Percentiles rank a stretch among this genome's conserved stretches.
These are phyloP conservation scores for Calidris pugnax DNA, from an alignment of 2,113 vertebrate genomes.

Conservation along the genomic window DNA sequence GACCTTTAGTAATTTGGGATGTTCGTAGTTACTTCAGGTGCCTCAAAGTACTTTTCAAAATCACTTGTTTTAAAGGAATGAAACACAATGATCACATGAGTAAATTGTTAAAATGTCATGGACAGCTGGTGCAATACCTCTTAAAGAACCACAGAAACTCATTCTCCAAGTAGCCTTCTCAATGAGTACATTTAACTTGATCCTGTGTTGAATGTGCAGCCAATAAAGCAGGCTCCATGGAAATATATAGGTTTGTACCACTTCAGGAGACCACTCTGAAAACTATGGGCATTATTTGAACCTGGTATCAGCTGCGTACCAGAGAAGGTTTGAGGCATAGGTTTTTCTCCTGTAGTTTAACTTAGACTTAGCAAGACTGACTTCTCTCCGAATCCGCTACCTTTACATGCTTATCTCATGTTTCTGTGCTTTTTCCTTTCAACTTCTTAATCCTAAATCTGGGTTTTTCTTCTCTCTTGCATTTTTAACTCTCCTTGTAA, in stretches of 20 bases:
- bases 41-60: neutral
- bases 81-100: neutral
- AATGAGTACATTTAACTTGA: neutral
- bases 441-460: neutral
- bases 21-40: neutral
- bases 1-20: neutral
- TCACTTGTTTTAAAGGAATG: neutral
- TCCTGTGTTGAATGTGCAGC: neutral
- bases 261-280: neutral
- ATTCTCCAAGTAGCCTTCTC: neutral
- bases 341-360: neutral
- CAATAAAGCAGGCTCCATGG: neutral
- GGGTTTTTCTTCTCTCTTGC: neutral
- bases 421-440: neutral
- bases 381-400: neutral
- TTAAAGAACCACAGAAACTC: neutral
- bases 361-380: neutral
- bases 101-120: neutral
- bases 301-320: neutral
- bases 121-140: neutral
- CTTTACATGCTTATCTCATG: neutral
- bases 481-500: neutral
- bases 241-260: neutral
- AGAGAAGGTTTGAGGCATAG: neutral
- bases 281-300: neutral